Base-by-base conservation (phyloP, 2,113 vertebrate species). In the Jaculus jaculus region DNA sequence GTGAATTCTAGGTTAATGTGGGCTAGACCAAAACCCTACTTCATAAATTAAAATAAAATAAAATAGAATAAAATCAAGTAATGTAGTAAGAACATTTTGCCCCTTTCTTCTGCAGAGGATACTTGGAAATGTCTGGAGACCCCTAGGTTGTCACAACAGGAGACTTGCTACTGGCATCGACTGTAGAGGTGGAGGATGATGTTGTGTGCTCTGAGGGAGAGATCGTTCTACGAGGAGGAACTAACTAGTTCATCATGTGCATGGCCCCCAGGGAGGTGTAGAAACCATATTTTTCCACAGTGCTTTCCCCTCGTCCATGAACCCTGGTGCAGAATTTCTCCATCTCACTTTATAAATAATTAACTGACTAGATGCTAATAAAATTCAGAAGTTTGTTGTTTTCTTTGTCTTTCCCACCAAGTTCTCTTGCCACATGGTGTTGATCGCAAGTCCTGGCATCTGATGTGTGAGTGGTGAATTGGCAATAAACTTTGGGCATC, bases 381-480 rank as follows among this genome's bases (percentile, higher is more conserved):
- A 79, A 82, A 95, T 69, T 94, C 80, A 93, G 60, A 90, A 85
- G 68, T 78, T 18, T 37, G 85, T 77, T 92, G 87, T 74, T 61
- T 88, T 80, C 91, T 90, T 75, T 61, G n/a, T n/a, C n/a, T 81
- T 82, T 87, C 66, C 6, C 69, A 89, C 12, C 26, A 58, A 94
- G 32, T 93, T 93, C 90, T 93, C 83, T 90, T 84, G 89, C 92
- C 96, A 94, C 94, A 93, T 94, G 87, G 78, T 96, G 94, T 94
- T 54, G 47, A 92, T 92, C 94, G 85, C 82, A 94, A 61, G 39
- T 96, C 82, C 32, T n/a, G 74, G 88, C 95, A 96, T 92, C 90
- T 95, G 94, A 88, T 93, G 90, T 96, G 95, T 92, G 92, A 96
- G 94, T 24, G 37, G 73, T 85, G 89, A 95, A 80, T 96, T 95